Evolutionary conservation across 64 coral and sea anemone genomes (phyloP), one percentile per base, ranked within the genome.

Genomic region (Porites australiensis): DNA sequence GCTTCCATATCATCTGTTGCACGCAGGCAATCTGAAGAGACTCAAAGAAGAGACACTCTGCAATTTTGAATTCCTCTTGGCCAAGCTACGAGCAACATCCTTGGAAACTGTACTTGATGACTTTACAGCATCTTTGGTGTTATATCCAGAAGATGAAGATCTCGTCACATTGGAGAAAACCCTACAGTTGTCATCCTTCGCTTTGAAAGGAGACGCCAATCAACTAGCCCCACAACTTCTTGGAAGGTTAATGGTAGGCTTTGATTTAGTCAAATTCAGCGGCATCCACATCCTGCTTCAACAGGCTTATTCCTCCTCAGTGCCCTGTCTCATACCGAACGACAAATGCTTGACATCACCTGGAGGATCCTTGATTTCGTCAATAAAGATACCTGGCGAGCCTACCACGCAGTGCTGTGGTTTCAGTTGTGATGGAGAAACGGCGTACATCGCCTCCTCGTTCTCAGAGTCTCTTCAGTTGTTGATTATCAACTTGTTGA

Each of bases 191-290:
- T 98, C 93, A 47, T 86, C 93, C 6, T 93, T 88, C 82, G 93
- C 96, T 49, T 70, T 98, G 8, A 89, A 72, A 55, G 70, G 64
- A 15, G 90, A 88, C 23, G n/a, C 89, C 49, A 77, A 88, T 79
- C 96, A 98, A 50, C 66, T 98, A 4, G 96, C 96, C 22, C 61
- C 96, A 57, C 96, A 98, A 46, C 89, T 98, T 50, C 88, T 98
- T 79, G 96, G 93, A 43, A 94, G 96, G 37, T 79, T 98, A 47
- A 64, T 43, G 0, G 16, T 74, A 16, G 69, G 57, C 8, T 50
- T 43, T 2, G 65, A 83, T 50, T 51, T 63, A 51, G 72, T 52
- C 67, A 14, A 89, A 65, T 70, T 72, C 64, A 52, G 14, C 48
- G 27, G 49, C 64, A 76, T 88, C 49, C 37, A 62, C 44, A 53